These are phyloP conservation scores for Zonitis immaculata DNA, from an alignment of 2,888 invertebrate species.

Conservation along the genomic window DNA sequence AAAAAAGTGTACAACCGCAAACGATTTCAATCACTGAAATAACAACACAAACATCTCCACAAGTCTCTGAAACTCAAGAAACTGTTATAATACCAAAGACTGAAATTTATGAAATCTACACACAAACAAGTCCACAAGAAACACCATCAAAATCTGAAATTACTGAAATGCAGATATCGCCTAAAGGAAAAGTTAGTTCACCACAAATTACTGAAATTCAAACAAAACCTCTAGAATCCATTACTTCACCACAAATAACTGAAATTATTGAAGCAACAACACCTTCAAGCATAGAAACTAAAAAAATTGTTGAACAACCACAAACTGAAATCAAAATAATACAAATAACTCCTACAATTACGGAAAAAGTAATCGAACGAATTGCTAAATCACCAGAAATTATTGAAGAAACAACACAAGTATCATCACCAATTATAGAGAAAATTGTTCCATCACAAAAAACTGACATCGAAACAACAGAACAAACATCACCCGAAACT, in stretches of 20 bases:
- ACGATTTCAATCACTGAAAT: too few species aligned
- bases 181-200: slow-evolving; percentile 1
- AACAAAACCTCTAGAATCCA: neutral
- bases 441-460: slow-evolving; percentile 53
- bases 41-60: too few species aligned
- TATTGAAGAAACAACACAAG: too few species aligned
- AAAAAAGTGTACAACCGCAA: too few species aligned
- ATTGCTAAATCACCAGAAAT: neutral
- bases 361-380: neutral
- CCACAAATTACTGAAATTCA: slow-evolving; percentile 2
- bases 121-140: slow-evolving; percentile 8
- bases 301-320: slow-evolving; percentile 25
- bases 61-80: neutral
- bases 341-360: slow-evolving; percentile 23
- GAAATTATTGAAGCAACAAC: too few species aligned
- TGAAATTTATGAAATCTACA: too few species aligned
- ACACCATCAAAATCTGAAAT: slow-evolving; percentile 9
- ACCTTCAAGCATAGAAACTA: slow-evolving; percentile 18
- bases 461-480: slow-evolving; percentile 25
- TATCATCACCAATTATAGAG: too few species aligned
- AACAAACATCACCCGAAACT: too few species aligned
- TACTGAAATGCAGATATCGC: slow-evolving; percentile 16
- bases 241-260: neutral
- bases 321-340: slow-evolving; percentile 33
- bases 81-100: neutral